Evolutionary conservation across 2,888 invertebrate species (phyloP).

Genomic region (Melangyna quadrimaculata): DNA sequence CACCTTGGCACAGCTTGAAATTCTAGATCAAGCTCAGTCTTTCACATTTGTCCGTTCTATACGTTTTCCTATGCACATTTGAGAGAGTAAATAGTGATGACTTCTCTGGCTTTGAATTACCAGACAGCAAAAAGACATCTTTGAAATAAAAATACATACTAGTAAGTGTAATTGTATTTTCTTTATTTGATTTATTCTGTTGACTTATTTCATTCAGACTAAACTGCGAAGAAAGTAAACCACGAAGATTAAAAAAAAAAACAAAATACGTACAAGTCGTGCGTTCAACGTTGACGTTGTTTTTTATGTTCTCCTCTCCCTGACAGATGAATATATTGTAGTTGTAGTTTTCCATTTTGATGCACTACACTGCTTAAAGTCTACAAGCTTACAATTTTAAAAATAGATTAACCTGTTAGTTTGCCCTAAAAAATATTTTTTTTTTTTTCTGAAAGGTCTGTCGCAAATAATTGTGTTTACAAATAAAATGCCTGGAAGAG

Average conservation of each 20-base stretch:
- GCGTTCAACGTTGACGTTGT: constrained; percentile 10
- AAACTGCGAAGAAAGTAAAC: constrained; percentile 52
- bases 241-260: constrained; percentile 24
- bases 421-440: constrained; percentile 46
- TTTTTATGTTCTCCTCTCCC: not conserved
- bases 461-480: not conserved
- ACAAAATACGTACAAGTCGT: no score
- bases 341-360: constrained; percentile 55
- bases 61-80: not conserved
- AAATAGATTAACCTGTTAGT: constrained; percentile 65
- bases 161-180: no score
- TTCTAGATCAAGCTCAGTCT: constrained; percentile 56
- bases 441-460: not conserved
- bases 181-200: constrained; percentile 40
- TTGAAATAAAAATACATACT: not conserved
- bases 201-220: constrained; percentile 49
- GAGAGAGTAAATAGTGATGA: not conserved
- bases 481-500: not conserved
- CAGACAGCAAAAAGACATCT: constrained; percentile 1
- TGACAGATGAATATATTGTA: constrained; percentile 6
- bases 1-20: constrained; percentile 25
- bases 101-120: constrained; percentile 4
- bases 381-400: constrained; percentile 30
- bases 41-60: constrained; percentile 40
- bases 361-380: constrained; percentile 8